These are phyloP conservation scores for Scrobipalpa atriplicella DNA, from an alignment of 2,888 invertebrate species.

Conservation along the genomic window DNA sequence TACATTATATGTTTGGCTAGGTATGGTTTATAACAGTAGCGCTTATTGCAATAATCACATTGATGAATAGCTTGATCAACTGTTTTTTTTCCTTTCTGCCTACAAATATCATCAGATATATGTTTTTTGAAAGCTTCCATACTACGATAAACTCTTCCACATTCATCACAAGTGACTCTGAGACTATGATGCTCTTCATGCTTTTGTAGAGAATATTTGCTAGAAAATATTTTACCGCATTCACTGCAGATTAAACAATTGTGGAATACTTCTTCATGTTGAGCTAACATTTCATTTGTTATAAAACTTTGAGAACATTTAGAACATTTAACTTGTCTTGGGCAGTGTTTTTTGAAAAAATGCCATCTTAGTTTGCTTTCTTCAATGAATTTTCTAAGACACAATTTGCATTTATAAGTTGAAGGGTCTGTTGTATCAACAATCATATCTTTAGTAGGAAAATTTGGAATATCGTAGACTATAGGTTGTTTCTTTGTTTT, in stretches of 20 bases:
- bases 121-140: constrained; percentile 45
- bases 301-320: constrained; percentile 34
- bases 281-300: constrained; percentile 15
- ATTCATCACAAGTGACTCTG: constrained; percentile 43
- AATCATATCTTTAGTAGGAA: constrained; percentile 20
- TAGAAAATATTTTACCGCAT: constrained; percentile 50
- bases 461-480: constrained; percentile 20
- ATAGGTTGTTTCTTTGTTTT: not conserved
- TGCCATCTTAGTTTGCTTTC: constrained; percentile 27
- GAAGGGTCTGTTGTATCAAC: not conserved
- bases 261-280: constrained; percentile 35
- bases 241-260: constrained; percentile 41
- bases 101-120: constrained; percentile 40
- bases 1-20: constrained; percentile 47
- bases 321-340: constrained; percentile 32
- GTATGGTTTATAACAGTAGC: constrained; percentile 44
- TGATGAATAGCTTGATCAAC: constrained; percentile 38
- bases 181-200: constrained; percentile 46
- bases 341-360: constrained; percentile 34
- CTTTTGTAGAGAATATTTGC: constrained; percentile 39
- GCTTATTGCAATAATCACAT: constrained; percentile 50
- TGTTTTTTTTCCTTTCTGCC: constrained; percentile 35
- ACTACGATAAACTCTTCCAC: constrained; percentile 48
- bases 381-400: constrained; percentile 4
- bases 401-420: constrained; percentile 20